A percentile compares a stretch with the other conserved stretches of the same genome.
Evolutionary conservation across 2,888 invertebrate genomes (phyloP).

Genomic region (Dyspetes luteomarginatus): DNA sequence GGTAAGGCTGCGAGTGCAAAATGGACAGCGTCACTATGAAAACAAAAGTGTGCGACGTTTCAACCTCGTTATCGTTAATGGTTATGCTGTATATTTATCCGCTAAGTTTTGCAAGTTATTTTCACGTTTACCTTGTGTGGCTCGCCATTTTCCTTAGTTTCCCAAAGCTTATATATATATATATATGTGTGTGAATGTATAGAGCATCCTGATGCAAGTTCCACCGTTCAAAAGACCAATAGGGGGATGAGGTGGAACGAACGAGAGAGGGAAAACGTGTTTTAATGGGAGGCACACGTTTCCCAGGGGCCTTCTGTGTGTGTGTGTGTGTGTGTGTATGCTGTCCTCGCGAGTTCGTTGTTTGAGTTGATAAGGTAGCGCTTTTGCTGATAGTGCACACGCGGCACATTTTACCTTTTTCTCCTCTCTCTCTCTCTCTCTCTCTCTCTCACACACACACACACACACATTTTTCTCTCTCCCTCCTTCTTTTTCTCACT

Average conservation of each 20-base stretch:
- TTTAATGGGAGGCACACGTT: slow-evolving; percentile 61
- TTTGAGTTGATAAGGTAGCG: slow-evolving; percentile 71
- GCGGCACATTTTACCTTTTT: slow-evolving; percentile 67
- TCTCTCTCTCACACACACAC: too few relatives aligned
- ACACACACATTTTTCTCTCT: too few relatives aligned
- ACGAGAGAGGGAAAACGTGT: slow-evolving; percentile 66
- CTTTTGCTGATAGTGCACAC: slow-evolving; percentile 70
- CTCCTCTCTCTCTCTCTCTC: not conserved
- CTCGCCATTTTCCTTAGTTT: slow-evolving; percentile 10
- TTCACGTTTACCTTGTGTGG: not conserved
- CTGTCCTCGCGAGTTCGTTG: slow-evolving; percentile 59
- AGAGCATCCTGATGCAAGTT: not conserved
- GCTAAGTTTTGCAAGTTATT: slow-evolving; percentile 24
- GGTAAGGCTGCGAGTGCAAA: slow-evolving; percentile 30
- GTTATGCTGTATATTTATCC: slow-evolving; percentile 33
- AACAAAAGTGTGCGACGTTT: slow-evolving; percentile 24
- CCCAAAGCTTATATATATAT: not conserved
- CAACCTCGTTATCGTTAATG: slow-evolving; percentile 49
- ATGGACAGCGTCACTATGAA: not conserved
- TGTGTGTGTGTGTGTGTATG: slow-evolving; percentile 5
- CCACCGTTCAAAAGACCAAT: slow-evolving; percentile 18
- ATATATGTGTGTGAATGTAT: not conserved
- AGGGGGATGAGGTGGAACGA: slow-evolving; percentile 29
- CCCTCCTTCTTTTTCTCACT: not conserved
- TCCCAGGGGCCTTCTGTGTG: slow-evolving; percentile 44